Evolutionary conservation across 2,113 vertebrate genomes (phyloP).

Genomic region (Enhydra lutris): DNA sequence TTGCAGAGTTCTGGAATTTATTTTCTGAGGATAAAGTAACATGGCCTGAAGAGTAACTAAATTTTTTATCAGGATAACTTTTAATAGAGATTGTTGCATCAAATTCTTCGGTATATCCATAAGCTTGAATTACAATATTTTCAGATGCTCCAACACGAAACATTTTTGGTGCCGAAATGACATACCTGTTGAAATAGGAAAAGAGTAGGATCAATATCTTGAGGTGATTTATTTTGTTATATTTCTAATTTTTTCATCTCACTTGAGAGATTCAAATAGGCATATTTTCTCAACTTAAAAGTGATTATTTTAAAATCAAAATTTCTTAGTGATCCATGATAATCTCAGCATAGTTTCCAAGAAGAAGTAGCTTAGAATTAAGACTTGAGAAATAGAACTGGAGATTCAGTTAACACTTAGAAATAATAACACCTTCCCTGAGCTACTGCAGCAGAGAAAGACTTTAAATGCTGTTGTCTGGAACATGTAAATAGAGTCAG

Average conservation of each 20-base stretch:
- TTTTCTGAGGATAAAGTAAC: conserved; percentile 84
- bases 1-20: conserved; percentile 82
- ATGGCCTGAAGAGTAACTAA: conserved; percentile 60
- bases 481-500: background rate
- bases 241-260: background rate
- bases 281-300: background rate
- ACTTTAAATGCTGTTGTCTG: background rate
- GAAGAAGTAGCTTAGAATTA: conserved; percentile 12
- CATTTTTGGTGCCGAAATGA: conserved; percentile 89
- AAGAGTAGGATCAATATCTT: background rate
- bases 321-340: background rate
- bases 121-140: conserved; percentile 89
- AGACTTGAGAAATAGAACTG: background rate
- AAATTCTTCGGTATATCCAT: conserved; percentile 84
- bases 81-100: conserved; percentile 82
- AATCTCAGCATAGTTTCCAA: background rate
- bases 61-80: conserved; percentile 85
- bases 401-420: background rate
- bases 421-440: background rate
- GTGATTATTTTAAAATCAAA: background rate
- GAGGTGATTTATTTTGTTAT: background rate
- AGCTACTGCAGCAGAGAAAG: background rate
- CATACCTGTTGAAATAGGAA: conserved; percentile 83
- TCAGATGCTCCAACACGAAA: conserved; percentile 85
- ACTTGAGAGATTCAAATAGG: background rate